Evolutionary conservation across 2,888 invertebrate genomes (phyloP).

Genomic region (Pachliopta kotzebuea): DNA sequence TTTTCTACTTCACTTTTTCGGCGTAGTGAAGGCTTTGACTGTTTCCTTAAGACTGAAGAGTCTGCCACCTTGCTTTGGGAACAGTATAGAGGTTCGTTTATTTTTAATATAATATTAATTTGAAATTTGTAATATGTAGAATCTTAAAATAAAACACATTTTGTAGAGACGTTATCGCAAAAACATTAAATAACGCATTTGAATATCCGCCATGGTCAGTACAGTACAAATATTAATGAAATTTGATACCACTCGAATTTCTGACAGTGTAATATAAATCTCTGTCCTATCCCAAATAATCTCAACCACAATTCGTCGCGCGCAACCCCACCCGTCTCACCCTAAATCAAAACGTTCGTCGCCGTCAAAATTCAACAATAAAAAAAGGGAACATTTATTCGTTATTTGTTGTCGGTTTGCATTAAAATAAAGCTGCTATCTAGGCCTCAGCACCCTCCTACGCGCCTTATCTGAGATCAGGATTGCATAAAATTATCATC

Average conservation of each 20-base stretch:
- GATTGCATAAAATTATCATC: conserved; percentile 77
- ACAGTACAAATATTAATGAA: conserved; percentile 62
- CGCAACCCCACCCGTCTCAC: conserved; percentile 59
- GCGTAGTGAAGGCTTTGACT: too few relatives aligned
- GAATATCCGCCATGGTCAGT: conserved; percentile 34
- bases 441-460: conserved; percentile 69
- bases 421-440: conserved; percentile 78
- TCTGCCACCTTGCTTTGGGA: too few relatives aligned
- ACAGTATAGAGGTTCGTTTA: too few relatives aligned
- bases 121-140: too few relatives aligned
- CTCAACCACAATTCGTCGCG: conserved; percentile 71
- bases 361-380: conserved; percentile 70
- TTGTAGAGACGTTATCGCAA: neutral
- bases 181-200: conserved; percentile 10
- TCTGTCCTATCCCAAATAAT: conserved; percentile 61
- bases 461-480: conserved; percentile 72
- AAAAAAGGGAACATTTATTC: conserved; percentile 75
- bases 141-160: neutral
- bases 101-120: too few relatives aligned
- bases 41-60: too few relatives aligned
- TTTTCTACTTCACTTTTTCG: too few relatives aligned
- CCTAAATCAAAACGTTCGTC: conserved; percentile 73
- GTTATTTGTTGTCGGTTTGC: conserved; percentile 79
- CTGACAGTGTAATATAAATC: conserved; percentile 69
- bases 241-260: conserved; percentile 59